Percentiles rank a stretch among this genome's conserved stretches.
Evolutionary conservation across 1,140 invertebrate genomes (phyloP).

Genomic region (Teleopsis dalmanni): DNA sequence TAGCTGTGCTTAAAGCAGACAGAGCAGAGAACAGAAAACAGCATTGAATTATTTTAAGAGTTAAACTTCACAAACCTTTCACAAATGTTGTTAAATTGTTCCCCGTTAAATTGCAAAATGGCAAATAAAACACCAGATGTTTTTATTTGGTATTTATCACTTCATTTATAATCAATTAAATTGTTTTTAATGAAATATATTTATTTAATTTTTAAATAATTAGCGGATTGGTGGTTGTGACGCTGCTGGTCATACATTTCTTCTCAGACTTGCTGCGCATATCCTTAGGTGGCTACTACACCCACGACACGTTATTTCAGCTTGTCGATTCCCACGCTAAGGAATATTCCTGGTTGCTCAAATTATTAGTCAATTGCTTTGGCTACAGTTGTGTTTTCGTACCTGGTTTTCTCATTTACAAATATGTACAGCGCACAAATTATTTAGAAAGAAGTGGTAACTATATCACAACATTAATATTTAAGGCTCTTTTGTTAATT

Average conservation of each 20-base stretch:
- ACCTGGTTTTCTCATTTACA: slow-evolving; percentile 76
- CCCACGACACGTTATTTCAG: slow-evolving; percentile 33
- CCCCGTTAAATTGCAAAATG: too few species aligned
- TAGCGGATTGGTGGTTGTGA: slow-evolving; percentile 33
- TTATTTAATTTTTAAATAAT: too few species aligned
- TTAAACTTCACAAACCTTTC: too few species aligned
- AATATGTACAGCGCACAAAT: slow-evolving; percentile 70
- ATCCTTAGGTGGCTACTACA: slow-evolving; percentile 26
- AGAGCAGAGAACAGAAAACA: too few species aligned
- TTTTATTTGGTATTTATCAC: too few species aligned
- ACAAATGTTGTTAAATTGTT: too few species aligned
- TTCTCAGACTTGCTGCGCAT: slow-evolving; percentile 33
- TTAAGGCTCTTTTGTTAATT: neutral
- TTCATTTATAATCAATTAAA: too few species aligned
- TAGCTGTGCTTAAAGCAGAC: too few species aligned
- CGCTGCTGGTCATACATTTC: slow-evolving; percentile 37
- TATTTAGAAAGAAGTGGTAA: slow-evolving; percentile 75
- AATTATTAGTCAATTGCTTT: slow-evolving; percentile 69
- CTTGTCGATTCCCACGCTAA: slow-evolving; percentile 33
- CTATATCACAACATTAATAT: slow-evolving; percentile 19
- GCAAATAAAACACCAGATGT: too few species aligned
- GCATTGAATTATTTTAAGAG: too few species aligned
- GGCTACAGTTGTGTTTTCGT: slow-evolving; percentile 85
- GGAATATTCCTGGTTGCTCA: slow-evolving; percentile 67
- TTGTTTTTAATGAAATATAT: too few species aligned